A percentile compares a stretch with the other conserved stretches of the same genome.
Evolutionary conservation across 1,140 invertebrate genomes (phyloP).

Genomic region (Caenorhabditis elegans): WBcel235 BX284605.5:4902501-4903000

Average conservation of each 20-base stretch:
- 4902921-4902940: background rate
- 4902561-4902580: background rate
- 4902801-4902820: conserved; percentile 45
- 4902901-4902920: background rate
- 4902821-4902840: conserved; percentile 37
- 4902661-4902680: background rate
- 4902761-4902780: conserved; percentile 54
- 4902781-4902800: conserved; percentile 54
- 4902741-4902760: conserved; percentile 52
- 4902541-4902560: background rate
- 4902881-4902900: background rate
- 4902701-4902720: conserved; percentile 55
- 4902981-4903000: background rate
- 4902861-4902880: background rate
- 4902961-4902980: background rate
- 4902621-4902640: too few species aligned
- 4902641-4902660: conserved; percentile 27
- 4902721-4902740: conserved; percentile 51
- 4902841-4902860: conserved; percentile 38
- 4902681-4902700: conserved; percentile 49
- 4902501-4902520: conserved; percentile 42
- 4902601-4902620: too few species aligned
- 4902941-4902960: background rate
- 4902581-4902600: too few species aligned
- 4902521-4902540: too few species aligned